Percentiles rank a stretch among this genome's conserved stretches.
Evolutionary conservation across 2,888 invertebrate species (phyloP).

Genomic region (Cheilosia variabilis): DNA sequence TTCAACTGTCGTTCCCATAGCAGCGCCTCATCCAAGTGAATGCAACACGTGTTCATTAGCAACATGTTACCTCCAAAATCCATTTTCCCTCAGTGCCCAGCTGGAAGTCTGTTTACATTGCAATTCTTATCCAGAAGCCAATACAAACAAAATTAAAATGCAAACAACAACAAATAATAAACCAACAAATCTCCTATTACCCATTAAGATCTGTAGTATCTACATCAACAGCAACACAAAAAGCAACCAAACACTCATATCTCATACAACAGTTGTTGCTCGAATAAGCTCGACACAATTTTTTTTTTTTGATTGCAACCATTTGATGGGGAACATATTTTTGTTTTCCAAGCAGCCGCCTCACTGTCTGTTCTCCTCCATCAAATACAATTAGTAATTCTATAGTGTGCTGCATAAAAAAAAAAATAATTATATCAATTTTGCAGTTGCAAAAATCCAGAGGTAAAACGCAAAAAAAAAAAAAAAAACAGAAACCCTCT

Average conservation of each 20-base stretch:
- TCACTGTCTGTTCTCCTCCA: constrained; percentile 72
- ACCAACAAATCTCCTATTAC: constrained; percentile 39
- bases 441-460: constrained; percentile 57
- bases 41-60: constrained; percentile 25
- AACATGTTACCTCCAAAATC: constrained; percentile 4
- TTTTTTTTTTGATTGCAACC: constrained; percentile 29
- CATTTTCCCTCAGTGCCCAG: neutral
- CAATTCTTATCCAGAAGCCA: constrained; percentile 45
- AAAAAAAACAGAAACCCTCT: constrained; percentile 26
- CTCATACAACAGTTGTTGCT: constrained; percentile 43
- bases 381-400: constrained; percentile 73
- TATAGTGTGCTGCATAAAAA: constrained; percentile 35
- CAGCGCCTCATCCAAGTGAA: neutral
- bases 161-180: neutral
- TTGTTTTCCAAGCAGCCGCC: constrained; percentile 64
- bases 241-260: constrained; percentile 22
- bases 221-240: constrained; percentile 39
- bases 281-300: constrained; percentile 58
- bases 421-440: constrained; percentile 73
- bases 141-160: neutral
- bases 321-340: constrained; percentile 69
- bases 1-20: no score
- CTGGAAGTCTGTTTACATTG: constrained; percentile 29
- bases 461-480: constrained; percentile 27
- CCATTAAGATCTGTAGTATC: constrained; percentile 56